Evolutionary conservation across 2,113 vertebrate genomes (phyloP).

Genomic region (Laticauda colubrina): DNA sequence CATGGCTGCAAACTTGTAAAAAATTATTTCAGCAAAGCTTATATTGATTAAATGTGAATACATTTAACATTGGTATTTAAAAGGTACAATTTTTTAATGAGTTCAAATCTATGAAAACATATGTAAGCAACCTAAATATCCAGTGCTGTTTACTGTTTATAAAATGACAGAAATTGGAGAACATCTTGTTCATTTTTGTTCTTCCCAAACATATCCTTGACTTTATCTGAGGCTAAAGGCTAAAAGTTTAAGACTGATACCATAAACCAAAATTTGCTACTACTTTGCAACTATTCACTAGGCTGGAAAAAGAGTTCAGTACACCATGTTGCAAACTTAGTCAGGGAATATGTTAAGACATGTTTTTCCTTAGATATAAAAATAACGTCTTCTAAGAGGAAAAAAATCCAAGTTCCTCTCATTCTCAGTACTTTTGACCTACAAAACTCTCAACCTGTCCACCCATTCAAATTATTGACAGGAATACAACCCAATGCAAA

Average conservation of each 20-base stretch:
- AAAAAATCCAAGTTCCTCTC: slow-evolving; percentile 15
- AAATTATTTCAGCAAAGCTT: not conserved
- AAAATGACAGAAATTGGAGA: not conserved
- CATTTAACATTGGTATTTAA: not conserved
- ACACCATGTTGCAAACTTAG: slow-evolving; percentile 13
- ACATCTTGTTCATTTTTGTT: not conserved
- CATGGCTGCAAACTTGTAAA: not conserved
- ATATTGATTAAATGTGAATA: not conserved
- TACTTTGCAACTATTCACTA: slow-evolving; percentile 29
- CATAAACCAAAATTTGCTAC: not conserved
- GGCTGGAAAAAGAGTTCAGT: not conserved
- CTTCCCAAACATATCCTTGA: not conserved
- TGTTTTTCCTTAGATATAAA: slow-evolving; percentile 48
- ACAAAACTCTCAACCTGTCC: slow-evolving; percentile 10
- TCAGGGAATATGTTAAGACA: slow-evolving; percentile 53
- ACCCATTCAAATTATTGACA: slow-evolving; percentile 39
- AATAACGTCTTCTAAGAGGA: slow-evolving; percentile 14
- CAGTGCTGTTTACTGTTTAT: not conserved
- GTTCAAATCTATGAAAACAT: not conserved
- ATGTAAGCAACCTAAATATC: not conserved
- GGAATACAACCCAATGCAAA: slow-evolving; percentile 46
- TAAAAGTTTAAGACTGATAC: slow-evolving; percentile 21
- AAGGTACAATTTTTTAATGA: not conserved
- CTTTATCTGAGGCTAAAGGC: not conserved
- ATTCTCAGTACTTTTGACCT: slow-evolving; percentile 12